Conservation (phyloP, 2,113 vertebrate genomes). For the Xiphophorus hellerii region DNA sequence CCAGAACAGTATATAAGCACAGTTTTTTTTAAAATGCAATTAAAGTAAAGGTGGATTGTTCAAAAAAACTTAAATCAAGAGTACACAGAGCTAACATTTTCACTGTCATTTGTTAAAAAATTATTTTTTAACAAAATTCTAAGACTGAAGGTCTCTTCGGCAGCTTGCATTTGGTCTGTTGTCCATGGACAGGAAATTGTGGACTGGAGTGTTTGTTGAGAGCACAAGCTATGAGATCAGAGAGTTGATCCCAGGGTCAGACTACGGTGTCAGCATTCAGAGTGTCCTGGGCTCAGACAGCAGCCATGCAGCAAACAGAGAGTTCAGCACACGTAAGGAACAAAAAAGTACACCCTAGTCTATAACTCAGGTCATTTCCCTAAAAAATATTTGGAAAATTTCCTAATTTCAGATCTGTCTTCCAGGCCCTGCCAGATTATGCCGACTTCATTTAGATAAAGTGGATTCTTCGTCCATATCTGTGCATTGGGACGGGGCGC, state of each 20-base stretch:
- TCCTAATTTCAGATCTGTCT: neutral
- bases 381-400: neutral
- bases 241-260: slow-evolving; percentile 81
- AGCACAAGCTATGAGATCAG: slow-evolving; percentile 76
- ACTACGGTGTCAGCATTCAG: slow-evolving; percentile 83
- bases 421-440: slow-evolving; percentile 82
- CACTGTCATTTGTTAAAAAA: neutral
- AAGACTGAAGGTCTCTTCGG: neutral
- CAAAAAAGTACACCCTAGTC: neutral
- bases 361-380: neutral
- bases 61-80: neutral
- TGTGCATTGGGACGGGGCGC: slow-evolving; percentile 80
- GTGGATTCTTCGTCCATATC: slow-evolving; percentile 79
- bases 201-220: slow-evolving; percentile 54
- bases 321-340: slow-evolving; percentile 83
- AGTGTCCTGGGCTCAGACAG: slow-evolving; percentile 80
- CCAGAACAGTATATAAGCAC: slow-evolving; percentile 68
- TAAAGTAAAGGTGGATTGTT: neutral
- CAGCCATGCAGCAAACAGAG: slow-evolving; percentile 72
- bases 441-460: slow-evolving; percentile 74
- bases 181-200: slow-evolving; percentile 54
- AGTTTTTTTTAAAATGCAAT: neutral
- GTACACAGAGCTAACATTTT: neutral
- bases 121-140: neutral
- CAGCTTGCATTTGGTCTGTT: slow-evolving; percentile 78